Evolutionary conservation across 2,888 invertebrate species (phyloP).

Genomic region (Emmelina monodactyla): DNA sequence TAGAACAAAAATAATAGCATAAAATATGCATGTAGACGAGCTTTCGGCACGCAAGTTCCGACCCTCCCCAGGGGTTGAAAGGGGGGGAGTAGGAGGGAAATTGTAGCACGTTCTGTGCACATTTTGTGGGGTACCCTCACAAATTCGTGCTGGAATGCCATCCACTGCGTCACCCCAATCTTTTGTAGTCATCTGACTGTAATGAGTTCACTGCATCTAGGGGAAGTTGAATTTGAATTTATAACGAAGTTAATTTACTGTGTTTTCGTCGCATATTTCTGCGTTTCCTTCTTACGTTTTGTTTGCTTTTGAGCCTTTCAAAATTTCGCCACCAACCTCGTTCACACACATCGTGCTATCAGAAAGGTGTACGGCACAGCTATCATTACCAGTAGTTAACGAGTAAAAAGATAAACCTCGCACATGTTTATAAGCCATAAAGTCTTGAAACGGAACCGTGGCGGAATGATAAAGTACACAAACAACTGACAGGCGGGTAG

Average conservation of each 20-base stretch:
- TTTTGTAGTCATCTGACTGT: constrained; percentile 20
- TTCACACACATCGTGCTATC: too few relatives aligned
- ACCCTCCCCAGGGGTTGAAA: constrained; percentile 14
- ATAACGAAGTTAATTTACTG: too few relatives aligned
- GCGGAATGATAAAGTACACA: constrained; percentile 30
- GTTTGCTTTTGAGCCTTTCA: too few relatives aligned
- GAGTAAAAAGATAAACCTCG: too few relatives aligned
- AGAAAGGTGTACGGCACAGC: too few relatives aligned
- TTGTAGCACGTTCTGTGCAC: constrained; percentile 28
- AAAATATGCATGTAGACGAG: constrained; percentile 54
- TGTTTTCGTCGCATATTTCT: too few relatives aligned
- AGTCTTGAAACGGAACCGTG: constrained; percentile 24
- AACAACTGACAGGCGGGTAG: constrained; percentile 25
- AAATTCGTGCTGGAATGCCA: constrained; percentile 48
- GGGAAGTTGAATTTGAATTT: too few relatives aligned
- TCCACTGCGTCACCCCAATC: constrained; percentile 28
- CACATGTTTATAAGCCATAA: not conserved
- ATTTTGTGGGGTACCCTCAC: constrained; percentile 23
- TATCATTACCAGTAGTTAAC: too few relatives aligned
- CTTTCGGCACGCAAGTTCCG: constrained; percentile 27
- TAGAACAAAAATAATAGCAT: constrained; percentile 53
- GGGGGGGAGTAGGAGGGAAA: constrained; percentile 20
- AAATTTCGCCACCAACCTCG: too few relatives aligned
- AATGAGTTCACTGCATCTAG: not conserved
- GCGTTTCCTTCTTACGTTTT: too few relatives aligned